A percentile compares a stretch with the other conserved stretches of the same genome.
Conservation (phyloP, 2,113 vertebrate genomes). For the Marmota flaviventris region DNA sequence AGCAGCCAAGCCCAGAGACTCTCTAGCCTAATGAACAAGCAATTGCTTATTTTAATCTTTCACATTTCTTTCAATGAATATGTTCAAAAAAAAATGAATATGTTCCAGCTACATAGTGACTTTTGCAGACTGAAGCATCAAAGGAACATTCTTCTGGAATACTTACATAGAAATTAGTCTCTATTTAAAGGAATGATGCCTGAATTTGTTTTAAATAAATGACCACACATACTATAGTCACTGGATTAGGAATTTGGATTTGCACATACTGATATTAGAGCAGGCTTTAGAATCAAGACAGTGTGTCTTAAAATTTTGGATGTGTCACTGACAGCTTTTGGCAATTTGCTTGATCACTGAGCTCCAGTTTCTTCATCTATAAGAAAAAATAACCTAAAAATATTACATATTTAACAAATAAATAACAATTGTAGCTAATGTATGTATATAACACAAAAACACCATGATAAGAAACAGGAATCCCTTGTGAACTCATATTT, state of each 20-base stretch:
- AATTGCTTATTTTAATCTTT: background rate
- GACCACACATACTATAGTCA: background rate
- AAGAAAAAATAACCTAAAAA: background rate
- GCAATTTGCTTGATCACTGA: background rate
- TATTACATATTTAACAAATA: background rate
- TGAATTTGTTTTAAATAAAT: background rate
- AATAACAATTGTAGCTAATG: background rate
- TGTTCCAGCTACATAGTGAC: background rate
- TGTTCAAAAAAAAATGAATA: background rate
- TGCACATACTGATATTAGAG: background rate
- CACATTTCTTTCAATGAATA: background rate
- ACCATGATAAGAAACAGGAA: background rate
- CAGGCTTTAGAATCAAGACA: background rate
- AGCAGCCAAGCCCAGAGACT: background rate
- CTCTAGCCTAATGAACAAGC: background rate
- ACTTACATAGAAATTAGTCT: background rate
- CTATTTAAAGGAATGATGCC: background rate
- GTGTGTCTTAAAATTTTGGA: background rate
- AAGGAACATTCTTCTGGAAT: background rate
- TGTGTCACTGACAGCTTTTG: background rate
- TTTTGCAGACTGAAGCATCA: conserved; percentile 10
- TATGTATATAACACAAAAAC: background rate
- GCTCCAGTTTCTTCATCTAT: background rate
- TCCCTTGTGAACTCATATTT: background rate
- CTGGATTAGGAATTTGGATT: background rate